phyloP scores from a whole-genome alignment of 2,888 invertebrate species.

The Clusia tigrina region DNA sequence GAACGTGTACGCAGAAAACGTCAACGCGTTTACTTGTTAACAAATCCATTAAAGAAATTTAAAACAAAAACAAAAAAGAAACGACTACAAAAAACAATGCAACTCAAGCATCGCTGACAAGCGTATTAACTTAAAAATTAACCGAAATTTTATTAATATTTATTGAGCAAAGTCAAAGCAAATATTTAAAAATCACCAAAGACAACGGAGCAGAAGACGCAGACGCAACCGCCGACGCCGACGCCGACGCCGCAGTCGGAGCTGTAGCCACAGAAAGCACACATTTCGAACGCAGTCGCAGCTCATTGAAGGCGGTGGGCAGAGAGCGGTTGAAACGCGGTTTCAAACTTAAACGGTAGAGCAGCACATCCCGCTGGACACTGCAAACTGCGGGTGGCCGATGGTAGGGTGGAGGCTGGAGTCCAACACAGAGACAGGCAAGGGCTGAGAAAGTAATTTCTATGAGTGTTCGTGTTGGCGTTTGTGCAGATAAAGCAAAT shows the following conservation, averaged over 20 bases:
- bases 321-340: too few relatives aligned
- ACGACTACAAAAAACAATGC: not conserved
- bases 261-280: not conserved
- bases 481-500: too few relatives aligned
- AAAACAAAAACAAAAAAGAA: not conserved
- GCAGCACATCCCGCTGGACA: too few relatives aligned
- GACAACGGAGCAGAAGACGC: not conserved
- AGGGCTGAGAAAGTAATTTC: too few relatives aligned
- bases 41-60: slow-evolving; percentile 2
- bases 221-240: not conserved
- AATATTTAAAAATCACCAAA: slow-evolving; percentile 44
- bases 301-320: too few relatives aligned
- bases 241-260: too few relatives aligned
- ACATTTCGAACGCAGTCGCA: not conserved
- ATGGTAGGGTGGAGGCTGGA: too few relatives aligned
- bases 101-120: slow-evolving; percentile 8
- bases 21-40: slow-evolving; percentile 5
- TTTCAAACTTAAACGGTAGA: too few relatives aligned
- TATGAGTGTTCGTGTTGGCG: too few relatives aligned
- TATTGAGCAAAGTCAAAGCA: slow-evolving; percentile 54
- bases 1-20: not conserved
- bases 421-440: too few relatives aligned
- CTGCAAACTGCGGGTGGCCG: too few relatives aligned
- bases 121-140: slow-evolving; percentile 57
- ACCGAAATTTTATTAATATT: slow-evolving; percentile 64